Evolutionary conservation across 2,888 invertebrate genomes (phyloP).

Genomic region (Cryptocheilus praepositus): DNA sequence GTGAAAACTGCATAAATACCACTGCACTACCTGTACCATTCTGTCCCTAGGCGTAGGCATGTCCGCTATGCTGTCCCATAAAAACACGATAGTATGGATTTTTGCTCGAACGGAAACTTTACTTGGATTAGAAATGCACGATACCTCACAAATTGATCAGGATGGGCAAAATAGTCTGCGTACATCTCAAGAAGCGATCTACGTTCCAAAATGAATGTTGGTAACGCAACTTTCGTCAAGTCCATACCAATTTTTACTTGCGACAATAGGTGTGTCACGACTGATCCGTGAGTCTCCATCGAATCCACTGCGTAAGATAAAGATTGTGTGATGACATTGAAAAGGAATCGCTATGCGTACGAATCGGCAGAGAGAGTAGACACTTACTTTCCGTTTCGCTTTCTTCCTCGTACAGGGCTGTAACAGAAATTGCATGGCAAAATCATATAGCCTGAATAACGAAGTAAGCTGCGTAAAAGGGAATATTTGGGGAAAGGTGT

Average conservation of each 20-base stretch:
- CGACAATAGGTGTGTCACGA: conserved; percentile 96
- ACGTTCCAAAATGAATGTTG: conserved; percentile 98
- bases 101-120: background rate
- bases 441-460: too few species aligned
- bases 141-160: conserved; percentile 94
- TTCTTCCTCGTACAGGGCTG: conserved; percentile 93
- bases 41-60: conserved; percentile 89
- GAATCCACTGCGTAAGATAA: conserved; percentile 80
- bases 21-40: conserved; percentile 95
- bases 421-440: conserved; percentile 63
- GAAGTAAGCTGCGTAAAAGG: too few species aligned
- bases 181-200: conserved; percentile 99
- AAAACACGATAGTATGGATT: conserved; percentile 12
- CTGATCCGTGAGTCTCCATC: conserved; percentile 97
- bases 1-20: conserved; percentile 99
- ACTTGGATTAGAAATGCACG: background rate
- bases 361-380: conserved; percentile 21
- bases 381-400: conserved; percentile 86
- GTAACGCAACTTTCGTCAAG: conserved; percentile 97
- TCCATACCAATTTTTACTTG: conserved; percentile 99
- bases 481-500: background rate
- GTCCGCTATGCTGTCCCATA: conserved; percentile 87
- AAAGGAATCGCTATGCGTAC: conserved; percentile 5
- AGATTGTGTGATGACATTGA: background rate
- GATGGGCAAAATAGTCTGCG: conserved; percentile 99